Conservation (phyloP, 2,113 vertebrate species). For the Fregetta grallaria region DNA sequence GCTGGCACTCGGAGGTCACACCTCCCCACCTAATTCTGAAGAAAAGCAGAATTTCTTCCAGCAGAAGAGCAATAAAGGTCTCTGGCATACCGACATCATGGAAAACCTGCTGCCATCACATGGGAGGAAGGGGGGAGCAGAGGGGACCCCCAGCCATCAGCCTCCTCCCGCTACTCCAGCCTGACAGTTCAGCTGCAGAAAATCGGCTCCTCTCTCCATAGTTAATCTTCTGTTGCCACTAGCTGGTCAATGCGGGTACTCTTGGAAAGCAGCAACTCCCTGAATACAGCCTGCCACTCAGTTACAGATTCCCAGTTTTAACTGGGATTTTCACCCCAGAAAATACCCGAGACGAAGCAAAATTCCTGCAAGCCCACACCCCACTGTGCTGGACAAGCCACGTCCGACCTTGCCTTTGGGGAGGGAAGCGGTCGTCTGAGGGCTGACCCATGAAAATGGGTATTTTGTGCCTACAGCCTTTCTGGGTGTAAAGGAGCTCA, state of each 20-base stretch:
- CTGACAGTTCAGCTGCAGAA: neutral
- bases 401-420: rapidly evolving
- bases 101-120: neutral
- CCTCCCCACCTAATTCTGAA: neutral
- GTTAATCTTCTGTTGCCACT: constrained; percentile 82
- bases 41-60: neutral
- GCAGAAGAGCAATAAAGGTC: neutral
- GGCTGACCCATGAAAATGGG: neutral
- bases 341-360: rapidly evolving
- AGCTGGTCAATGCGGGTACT: constrained; percentile 76
- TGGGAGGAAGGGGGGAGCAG: neutral
- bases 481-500: neutral
- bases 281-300: neutral
- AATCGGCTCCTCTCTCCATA: constrained; percentile 38
- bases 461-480: neutral
- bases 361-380: neutral
- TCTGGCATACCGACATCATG: neutral
- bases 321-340: neutral
- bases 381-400: rapidly evolving
- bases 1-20: neutral
- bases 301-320: neutral
- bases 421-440: neutral
- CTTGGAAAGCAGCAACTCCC: constrained; percentile 49
- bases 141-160: neutral
- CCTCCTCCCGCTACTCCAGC: neutral